Evolutionary conservation across 2,888 invertebrate genomes (phyloP).

Genomic region (Spilosoma lubricipeda): DNA sequence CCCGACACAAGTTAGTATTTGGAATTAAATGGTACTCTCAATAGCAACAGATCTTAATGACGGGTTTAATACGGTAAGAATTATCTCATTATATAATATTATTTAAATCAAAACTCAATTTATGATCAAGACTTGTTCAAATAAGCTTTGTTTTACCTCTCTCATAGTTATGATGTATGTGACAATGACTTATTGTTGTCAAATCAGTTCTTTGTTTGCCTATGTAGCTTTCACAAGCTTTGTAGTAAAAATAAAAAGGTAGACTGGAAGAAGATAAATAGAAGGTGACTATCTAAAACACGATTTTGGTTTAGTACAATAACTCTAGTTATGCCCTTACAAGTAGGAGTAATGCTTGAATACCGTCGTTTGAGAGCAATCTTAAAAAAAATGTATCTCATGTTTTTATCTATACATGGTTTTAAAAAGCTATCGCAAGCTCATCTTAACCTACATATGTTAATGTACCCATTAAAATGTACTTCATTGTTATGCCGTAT

Average conservation of each 20-base stretch:
- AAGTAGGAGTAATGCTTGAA: neutral
- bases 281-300: neutral
- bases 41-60: neutral
- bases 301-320: neutral
- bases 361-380: neutral
- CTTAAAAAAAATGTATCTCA: conserved; percentile 3
- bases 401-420: conserved; percentile 5
- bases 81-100: no score
- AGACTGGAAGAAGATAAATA: no score
- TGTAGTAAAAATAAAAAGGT: neutral
- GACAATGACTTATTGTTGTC: neutral
- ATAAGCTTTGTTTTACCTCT: neutral
- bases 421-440: conserved; percentile 7
- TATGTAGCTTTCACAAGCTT: neutral
- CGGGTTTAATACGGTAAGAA: neutral
- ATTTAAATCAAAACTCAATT: no score
- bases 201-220: neutral
- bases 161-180: neutral
- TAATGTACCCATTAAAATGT: conserved; percentile 3
- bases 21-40: neutral
- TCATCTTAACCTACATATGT: conserved; percentile 1
- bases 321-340: neutral
- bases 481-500: conserved; percentile 2
- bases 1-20: neutral
- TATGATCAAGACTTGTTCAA: neutral